These are phyloP conservation scores for Platycheirus rosarum DNA, from an alignment of 2,888 invertebrate species.

Conservation along the genomic window DNA sequence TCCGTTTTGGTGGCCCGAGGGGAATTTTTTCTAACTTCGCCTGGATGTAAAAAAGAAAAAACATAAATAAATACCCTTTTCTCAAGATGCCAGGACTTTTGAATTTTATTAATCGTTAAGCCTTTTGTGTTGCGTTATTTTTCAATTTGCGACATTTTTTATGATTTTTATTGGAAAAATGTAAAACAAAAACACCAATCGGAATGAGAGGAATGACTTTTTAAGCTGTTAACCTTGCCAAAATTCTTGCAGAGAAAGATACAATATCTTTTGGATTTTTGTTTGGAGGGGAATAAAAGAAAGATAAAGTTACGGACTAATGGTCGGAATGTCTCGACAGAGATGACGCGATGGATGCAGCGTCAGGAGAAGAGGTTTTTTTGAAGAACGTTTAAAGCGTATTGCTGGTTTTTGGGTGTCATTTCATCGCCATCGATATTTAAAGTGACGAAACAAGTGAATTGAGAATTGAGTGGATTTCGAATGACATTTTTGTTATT, in stretches of 20 bases:
- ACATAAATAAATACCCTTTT: slow-evolving; percentile 22
- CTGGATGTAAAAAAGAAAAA: neutral
- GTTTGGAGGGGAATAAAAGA: neutral
- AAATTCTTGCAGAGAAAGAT: slow-evolving; percentile 12
- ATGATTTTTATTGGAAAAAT: slow-evolving; percentile 34
- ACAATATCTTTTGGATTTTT: neutral
- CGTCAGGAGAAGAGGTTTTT: neutral
- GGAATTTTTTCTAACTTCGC: neutral
- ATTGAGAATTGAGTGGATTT: slow-evolving; percentile 42
- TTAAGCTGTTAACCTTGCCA: slow-evolving; percentile 45
- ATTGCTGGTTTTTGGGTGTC: slow-evolving; percentile 27
- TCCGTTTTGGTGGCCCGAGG: slow-evolving; percentile 21
- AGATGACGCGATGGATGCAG: neutral
- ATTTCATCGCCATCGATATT: slow-evolving; percentile 26
- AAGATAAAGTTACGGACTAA: slow-evolving; percentile 27
- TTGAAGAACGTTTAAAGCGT: neutral
- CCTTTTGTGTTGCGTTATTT: slow-evolving; percentile 25
- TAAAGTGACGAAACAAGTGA: slow-evolving; percentile 26
- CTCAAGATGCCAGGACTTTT: slow-evolving; percentile 40
- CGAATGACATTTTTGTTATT: slow-evolving; percentile 17
- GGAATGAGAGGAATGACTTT: slow-evolving; percentile 49
- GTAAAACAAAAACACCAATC: slow-evolving; percentile 1
- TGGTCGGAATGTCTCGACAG: slow-evolving; percentile 1
- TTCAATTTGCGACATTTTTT: slow-evolving; percentile 45
- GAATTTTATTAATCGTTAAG: slow-evolving; percentile 33